These are phyloP conservation scores for Camponotus vicinus DNA, from an alignment of 1,140 invertebrate genomes.

Conservation along the genomic window DNA sequence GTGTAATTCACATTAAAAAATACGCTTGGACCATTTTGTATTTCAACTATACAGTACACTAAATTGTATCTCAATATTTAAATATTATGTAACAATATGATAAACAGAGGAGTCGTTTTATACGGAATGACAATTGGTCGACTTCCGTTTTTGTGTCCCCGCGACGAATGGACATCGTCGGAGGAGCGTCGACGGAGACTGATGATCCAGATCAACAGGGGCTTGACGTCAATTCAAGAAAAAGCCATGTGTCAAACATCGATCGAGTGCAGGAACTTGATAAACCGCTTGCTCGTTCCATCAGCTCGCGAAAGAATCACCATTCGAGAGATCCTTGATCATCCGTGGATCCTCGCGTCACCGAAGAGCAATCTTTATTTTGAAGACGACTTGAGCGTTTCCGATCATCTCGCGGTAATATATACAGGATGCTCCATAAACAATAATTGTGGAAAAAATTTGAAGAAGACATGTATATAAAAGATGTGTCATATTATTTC, in stretches of 20 bases:
- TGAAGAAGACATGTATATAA: neutral
- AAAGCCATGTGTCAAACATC: slow-evolving; percentile 72
- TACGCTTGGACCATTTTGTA: neutral
- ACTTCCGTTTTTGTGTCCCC: slow-evolving; percentile 88
- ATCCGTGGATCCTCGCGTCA: slow-evolving; percentile 83
- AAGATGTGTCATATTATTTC: neutral
- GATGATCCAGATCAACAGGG: slow-evolving; percentile 88
- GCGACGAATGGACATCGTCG: slow-evolving; percentile 84
- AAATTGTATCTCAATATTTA: neutral
- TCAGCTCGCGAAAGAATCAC: slow-evolving; percentile 83
- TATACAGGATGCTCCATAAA: neutral
- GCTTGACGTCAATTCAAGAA: slow-evolving; percentile 85
- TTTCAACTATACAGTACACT: neutral
- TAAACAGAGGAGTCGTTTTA: slow-evolving; percentile 88
- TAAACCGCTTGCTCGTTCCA: slow-evolving; percentile 84
- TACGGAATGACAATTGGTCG: slow-evolving; percentile 90
- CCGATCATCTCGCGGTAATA: slow-evolving; percentile 56
- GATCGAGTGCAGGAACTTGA: slow-evolving; percentile 81
- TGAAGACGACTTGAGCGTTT: slow-evolving; percentile 36
- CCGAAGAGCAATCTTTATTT: slow-evolving; percentile 26
- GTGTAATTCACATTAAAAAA: neutral
- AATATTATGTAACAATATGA: neutral
- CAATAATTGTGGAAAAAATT: neutral
- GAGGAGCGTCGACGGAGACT: slow-evolving; percentile 88
- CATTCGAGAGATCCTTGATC: slow-evolving; percentile 84